phyloP scores from a whole-genome alignment of 2,888 invertebrate species.

The Tubulanus polymorphus region DNA sequence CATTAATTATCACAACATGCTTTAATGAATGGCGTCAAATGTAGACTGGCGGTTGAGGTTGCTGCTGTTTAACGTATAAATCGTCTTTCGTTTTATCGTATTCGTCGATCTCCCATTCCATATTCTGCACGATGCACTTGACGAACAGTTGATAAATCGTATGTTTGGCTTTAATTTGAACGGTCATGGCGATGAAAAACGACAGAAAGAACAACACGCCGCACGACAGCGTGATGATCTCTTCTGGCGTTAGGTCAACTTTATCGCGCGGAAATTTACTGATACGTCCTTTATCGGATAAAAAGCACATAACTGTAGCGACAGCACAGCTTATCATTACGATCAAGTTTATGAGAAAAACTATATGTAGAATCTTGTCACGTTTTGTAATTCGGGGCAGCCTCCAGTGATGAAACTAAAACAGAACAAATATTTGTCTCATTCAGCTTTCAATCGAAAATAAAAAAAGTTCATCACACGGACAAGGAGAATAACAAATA shows the following conservation, averaged over 20 bases:
- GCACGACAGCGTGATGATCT: conserved; percentile 57
- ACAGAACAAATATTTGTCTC: conserved; percentile 15
- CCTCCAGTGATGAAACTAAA: conserved; percentile 56
- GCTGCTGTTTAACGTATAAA: not conserved
- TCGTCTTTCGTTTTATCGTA: conserved; percentile 48
- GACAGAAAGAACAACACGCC: conserved; percentile 59
- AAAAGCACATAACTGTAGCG: conserved; percentile 57
- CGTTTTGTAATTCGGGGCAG: conserved; percentile 55
- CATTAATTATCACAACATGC: no score
- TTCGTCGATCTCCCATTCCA: conserved; percentile 56
- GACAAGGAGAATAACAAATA: conserved; percentile 26
- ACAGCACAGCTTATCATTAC: conserved; percentile 58
- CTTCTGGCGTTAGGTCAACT: conserved; percentile 54
- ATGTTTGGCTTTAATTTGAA: conserved; percentile 57
- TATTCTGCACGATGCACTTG: conserved; percentile 53
- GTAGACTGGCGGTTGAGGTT: no score
- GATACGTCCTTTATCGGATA: conserved; percentile 51
- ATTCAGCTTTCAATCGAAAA: not conserved
- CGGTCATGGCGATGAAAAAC: conserved; percentile 60
- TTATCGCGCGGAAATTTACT: conserved; percentile 41
- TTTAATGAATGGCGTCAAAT: no score
- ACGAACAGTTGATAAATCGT: conserved; percentile 55
- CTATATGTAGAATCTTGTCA: conserved; percentile 56
- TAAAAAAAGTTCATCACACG: not conserved
- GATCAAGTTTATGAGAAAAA: conserved; percentile 55